phyloP scores from a whole-genome alignment of 2,888 invertebrate genomes.

The Euzetes globulus region DNA sequence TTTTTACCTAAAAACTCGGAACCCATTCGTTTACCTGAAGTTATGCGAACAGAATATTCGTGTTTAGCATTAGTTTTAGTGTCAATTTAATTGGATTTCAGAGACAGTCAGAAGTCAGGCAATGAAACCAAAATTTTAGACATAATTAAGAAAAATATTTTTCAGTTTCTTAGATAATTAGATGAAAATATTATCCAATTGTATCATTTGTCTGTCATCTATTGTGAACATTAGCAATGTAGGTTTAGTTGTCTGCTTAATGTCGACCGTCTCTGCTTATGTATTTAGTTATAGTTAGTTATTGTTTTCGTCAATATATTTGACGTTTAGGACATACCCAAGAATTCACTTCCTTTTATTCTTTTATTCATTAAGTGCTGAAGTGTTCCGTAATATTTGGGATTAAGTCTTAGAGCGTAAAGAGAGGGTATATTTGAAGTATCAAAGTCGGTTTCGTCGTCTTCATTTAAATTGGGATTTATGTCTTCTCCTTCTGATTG shows the following conservation, averaged over 20 bases:
- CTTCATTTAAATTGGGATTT: constrained; percentile 23
- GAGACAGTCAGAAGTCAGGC: too few relatives aligned
- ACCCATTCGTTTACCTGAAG: constrained; percentile 41
- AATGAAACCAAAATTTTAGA: too few relatives aligned
- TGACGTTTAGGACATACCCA: constrained; percentile 26
- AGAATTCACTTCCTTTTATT: constrained; percentile 38
- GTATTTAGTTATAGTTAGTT: neutral
- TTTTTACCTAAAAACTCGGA: constrained; percentile 42
- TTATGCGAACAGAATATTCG: neutral
- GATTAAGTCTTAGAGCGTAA: constrained; percentile 19
- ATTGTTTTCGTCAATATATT: neutral
- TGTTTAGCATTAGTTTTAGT: neutral
- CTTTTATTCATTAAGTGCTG: constrained; percentile 37
- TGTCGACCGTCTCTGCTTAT: neutral
- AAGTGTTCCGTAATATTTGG: constrained; percentile 11
- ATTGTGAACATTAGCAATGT: neutral
- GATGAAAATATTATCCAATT: neutral
- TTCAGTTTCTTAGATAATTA: too few relatives aligned
- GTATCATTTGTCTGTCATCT: neutral
- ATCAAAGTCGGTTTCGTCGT: constrained; percentile 1
- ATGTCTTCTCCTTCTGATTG: constrained; percentile 11
- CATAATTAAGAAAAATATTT: too few relatives aligned
- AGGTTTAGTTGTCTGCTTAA: too few relatives aligned
- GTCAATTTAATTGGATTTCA: too few relatives aligned
- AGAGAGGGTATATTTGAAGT: neutral